These are phyloP conservation scores for Anomalospiza imberbis DNA, from an alignment of 2,797 vertebrate genomes.

Conservation along the genomic window DNA sequence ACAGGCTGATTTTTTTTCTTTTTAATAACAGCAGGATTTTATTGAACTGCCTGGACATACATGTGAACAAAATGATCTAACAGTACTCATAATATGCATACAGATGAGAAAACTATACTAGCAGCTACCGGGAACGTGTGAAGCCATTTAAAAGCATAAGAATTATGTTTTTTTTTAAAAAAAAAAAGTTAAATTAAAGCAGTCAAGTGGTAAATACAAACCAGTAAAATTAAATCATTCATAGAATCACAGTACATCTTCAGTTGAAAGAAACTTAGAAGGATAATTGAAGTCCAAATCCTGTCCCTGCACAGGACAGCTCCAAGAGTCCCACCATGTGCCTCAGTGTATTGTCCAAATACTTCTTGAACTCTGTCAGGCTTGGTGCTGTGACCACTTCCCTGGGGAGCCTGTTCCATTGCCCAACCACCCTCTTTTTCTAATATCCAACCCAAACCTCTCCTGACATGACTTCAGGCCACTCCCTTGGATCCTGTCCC, in stretches of 20 bases:
- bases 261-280: background rate
- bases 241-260: background rate
- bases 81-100: background rate
- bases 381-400: background rate
- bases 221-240: background rate
- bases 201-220: background rate
- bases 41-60: background rate
- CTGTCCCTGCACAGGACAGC: background rate
- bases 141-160: background rate
- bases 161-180: background rate
- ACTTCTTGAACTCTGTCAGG: background rate
- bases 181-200: background rate
- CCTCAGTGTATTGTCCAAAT: background rate
- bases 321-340: background rate
- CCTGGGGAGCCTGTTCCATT: background rate
- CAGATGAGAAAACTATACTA: background rate
- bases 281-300: background rate
- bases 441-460: background rate
- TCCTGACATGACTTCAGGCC: too few species aligned
- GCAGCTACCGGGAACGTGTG: background rate
- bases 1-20: background rate
- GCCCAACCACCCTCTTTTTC: background rate
- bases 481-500: background rate
- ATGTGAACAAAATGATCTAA: background rate
- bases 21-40: background rate